phyloP scores from a whole-genome alignment of 2,113 vertebrate genomes.

The Marmota flaviventris region DNA sequence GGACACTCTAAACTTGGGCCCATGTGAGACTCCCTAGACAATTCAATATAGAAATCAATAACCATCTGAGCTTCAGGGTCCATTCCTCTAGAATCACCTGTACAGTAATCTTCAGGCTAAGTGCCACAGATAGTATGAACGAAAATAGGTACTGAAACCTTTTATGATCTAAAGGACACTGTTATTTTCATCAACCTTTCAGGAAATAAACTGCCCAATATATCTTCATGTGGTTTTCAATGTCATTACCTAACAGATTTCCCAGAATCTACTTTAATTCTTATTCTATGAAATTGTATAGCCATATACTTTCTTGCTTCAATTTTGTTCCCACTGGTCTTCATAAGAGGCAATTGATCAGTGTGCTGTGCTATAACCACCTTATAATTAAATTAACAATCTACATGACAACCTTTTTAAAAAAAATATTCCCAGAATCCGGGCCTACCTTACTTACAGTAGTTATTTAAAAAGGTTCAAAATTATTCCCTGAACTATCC shows the following conservation, averaged over 20 bases:
- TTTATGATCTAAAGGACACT: not conserved
- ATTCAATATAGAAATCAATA: not conserved
- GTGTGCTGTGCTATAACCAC: not conserved
- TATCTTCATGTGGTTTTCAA: conserved; percentile 37
- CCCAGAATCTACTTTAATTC: conserved; percentile 19
- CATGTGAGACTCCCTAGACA: not conserved
- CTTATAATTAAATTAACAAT: conserved; percentile 43
- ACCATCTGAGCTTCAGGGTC: not conserved
- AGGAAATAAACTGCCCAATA: not conserved
- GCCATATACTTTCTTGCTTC: conserved; percentile 25
- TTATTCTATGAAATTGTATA: conserved; percentile 18
- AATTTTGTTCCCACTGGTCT: conserved; percentile 2
- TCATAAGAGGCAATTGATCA: conserved; percentile 20
- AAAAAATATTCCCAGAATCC: conserved; percentile 52
- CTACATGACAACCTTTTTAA: not conserved
- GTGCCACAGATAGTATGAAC: not conserved
- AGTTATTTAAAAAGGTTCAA: not conserved
- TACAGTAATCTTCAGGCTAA: not conserved
- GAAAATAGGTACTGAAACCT: not conserved
- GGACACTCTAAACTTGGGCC: not conserved
- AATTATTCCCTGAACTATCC: conserved; percentile 7
- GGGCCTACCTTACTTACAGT: not conserved
- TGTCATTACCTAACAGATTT: not conserved
- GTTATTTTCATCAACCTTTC: not conserved
- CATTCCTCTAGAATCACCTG: not conserved